These are phyloP conservation scores for Hephaestus fuliginosus DNA, from an alignment of 2,797 vertebrate species.

Conservation along the genomic window DNA sequence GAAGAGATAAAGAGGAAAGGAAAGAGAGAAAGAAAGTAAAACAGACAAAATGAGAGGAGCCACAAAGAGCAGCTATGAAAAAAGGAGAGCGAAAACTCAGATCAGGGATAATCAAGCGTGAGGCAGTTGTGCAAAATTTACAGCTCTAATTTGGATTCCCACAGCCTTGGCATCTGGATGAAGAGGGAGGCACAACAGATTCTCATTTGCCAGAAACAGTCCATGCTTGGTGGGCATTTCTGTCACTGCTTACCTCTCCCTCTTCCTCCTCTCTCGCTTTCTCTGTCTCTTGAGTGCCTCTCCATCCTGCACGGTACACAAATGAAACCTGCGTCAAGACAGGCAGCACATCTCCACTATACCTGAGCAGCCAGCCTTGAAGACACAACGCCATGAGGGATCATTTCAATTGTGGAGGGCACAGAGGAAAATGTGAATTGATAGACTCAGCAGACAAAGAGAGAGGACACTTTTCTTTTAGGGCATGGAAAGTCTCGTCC, in stretches of 20 bases:
- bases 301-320: slow-evolving; percentile 58
- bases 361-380: slow-evolving; percentile 77
- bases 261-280: neutral
- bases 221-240: slow-evolving; percentile 69
- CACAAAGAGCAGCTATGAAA: slow-evolving; percentile 51
- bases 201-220: slow-evolving; percentile 78
- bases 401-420: slow-evolving; percentile 61
- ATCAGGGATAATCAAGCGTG: slow-evolving; percentile 82
- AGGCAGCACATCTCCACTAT: slow-evolving; percentile 62
- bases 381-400: slow-evolving; percentile 60
- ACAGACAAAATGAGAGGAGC: slow-evolving; percentile 61
- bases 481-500: slow-evolving; percentile 2
- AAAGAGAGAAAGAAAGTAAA: slow-evolving; percentile 49
- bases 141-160: slow-evolving; percentile 81
- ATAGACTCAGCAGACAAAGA: slow-evolving; percentile 57
- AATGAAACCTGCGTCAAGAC: slow-evolving; percentile 73
- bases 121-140: slow-evolving; percentile 80
- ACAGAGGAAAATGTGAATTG: slow-evolving; percentile 63
- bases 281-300: slow-evolving; percentile 50
- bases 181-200: slow-evolving; percentile 77
- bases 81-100: slow-evolving; percentile 62
- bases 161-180: slow-evolving; percentile 70
- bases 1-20: too few relatives aligned
- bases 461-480: slow-evolving; percentile 36
- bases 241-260: slow-evolving; percentile 46